These are phyloP conservation scores for Phyllopteryx taeniolatus DNA, from an alignment of 2,113 vertebrate species.

Conservation along the genomic window DNA sequence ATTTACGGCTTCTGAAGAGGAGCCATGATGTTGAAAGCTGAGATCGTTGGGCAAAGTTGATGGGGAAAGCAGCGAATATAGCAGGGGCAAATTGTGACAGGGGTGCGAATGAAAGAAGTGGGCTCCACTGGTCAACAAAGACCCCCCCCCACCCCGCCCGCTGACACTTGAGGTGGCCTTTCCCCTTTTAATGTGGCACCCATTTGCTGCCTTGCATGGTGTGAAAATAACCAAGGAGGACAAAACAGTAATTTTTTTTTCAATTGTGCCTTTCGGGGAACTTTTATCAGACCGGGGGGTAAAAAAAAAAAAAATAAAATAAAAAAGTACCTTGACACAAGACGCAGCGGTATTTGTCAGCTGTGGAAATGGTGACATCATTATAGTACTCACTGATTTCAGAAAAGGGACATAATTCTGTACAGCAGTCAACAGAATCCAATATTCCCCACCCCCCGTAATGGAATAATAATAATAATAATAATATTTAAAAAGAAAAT, in stretches of 20 bases:
- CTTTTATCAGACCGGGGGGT: neutral
- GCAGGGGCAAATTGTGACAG: neutral
- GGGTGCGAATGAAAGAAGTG: neutral
- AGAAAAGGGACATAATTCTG: too few relatives aligned
- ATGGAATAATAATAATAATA: too few relatives aligned
- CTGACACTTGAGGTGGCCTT: neutral
- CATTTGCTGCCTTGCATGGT: too few relatives aligned
- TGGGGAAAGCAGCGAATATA: neutral
- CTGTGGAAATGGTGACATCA: too few relatives aligned
- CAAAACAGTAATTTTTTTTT: neutral
- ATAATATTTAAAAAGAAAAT: too few relatives aligned
- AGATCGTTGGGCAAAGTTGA: conserved; percentile 39
- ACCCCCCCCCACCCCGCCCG: too few relatives aligned
- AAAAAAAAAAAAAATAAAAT: too few relatives aligned
- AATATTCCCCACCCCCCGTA: too few relatives aligned
- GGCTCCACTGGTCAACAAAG: too few relatives aligned
- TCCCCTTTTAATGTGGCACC: neutral
- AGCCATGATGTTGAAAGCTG: neutral
- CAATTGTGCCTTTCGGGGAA: neutral
- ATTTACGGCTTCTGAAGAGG: conserved; percentile 44
- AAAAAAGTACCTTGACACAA: too few relatives aligned
- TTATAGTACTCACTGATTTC: too few relatives aligned
- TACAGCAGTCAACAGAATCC: too few relatives aligned
- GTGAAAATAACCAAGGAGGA: neutral
- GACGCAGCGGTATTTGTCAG: neutral